These are phyloP conservation scores for Euglossa dilemma DNA, from an alignment of 1,140 invertebrate species.

Conservation along the genomic window DNA sequence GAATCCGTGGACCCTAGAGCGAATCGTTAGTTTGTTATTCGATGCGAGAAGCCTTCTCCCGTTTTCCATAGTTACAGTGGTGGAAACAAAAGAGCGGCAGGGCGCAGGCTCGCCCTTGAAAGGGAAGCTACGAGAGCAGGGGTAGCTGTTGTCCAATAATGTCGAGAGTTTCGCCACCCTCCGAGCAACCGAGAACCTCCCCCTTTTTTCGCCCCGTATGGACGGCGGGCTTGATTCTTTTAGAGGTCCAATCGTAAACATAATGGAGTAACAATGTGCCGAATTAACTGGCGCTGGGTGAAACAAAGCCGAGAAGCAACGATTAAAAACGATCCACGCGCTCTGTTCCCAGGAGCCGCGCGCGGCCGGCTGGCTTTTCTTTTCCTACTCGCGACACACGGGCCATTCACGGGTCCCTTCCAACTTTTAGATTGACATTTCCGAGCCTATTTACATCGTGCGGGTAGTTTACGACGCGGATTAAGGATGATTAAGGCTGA, in stretches of 20 bases:
- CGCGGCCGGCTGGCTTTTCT: not conserved
- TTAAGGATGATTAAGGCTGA: slow-evolving; percentile 67
- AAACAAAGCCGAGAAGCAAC: slow-evolving; percentile 29
- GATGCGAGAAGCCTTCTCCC: not conserved
- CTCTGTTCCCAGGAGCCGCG: slow-evolving; percentile 10
- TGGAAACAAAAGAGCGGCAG: slow-evolving; percentile 37
- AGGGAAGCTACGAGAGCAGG: slow-evolving; percentile 24
- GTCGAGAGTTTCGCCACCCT: slow-evolving; percentile 33
- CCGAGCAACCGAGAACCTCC: not conserved
- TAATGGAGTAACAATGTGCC: slow-evolving; percentile 50
- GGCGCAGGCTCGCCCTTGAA: slow-evolving; percentile 35
- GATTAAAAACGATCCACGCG: slow-evolving; percentile 17
- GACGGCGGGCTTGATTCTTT: not conserved
- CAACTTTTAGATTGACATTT: slow-evolving; percentile 69
- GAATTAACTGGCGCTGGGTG: slow-evolving; percentile 27
- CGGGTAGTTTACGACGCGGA: slow-evolving; percentile 63
- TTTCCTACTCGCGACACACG: not conserved
- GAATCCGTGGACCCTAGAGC: not conserved
- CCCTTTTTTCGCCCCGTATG: slow-evolving; percentile 31
- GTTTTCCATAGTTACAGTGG: slow-evolving; percentile 42
- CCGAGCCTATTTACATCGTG: slow-evolving; percentile 66
- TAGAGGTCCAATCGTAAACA: slow-evolving; percentile 12
- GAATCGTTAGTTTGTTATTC: slow-evolving; percentile 17
- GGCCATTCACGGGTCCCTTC: slow-evolving; percentile 57
- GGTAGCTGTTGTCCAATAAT: slow-evolving; percentile 45